Base-by-base conservation (phyloP, 2,888 invertebrate species). In the Biston stratarius region DNA sequence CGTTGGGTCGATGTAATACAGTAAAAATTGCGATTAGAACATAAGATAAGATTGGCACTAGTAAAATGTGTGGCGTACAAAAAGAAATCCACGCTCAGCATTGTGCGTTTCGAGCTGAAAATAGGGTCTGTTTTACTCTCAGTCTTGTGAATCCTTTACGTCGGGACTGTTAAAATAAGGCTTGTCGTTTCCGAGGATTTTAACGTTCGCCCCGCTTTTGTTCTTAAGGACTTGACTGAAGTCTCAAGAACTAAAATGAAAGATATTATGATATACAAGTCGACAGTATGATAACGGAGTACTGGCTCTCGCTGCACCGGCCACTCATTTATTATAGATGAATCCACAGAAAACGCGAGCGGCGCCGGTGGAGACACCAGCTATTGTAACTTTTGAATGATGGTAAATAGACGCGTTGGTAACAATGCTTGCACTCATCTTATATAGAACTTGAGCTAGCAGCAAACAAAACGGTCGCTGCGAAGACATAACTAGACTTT, bases 271-370 rank as follows among this genome's bases (percentile, higher is more conserved):
- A 0, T 33, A 33, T 42, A 12, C 55, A 55, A 42, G 38, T 14
- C 7, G 36, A 2, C 40, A 38, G 55, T 55, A 24, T 42, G 55
- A 24, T 55, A 61, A 47, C 53, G 14, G 14, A 33, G 45, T 40
- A 12, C 40, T 33, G 42, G 8, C 10, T 42, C 15, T 42, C 38
- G 53, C 66, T 66, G 75, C 77, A 79, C 82, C 77, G 83, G 74
- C 83, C 85, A 77, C 83, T 86, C 83, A 79, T 87, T 85, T 80
- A 85, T 85, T 85, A 87, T 86, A 85, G 82, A 87, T 85, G 80
- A 76, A 75, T 73, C 77, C 78, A 72, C 74, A 79, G 69, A 81
- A 80, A 80, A 79, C 78, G 72, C 69, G 47, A 42, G 34, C 57
- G 51, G n/a, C 51, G 47, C 72, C 67, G 60, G 68, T 51, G 67